Conservation (phyloP, 1,140 invertebrate species). For the Maniola jurtina region DNA sequence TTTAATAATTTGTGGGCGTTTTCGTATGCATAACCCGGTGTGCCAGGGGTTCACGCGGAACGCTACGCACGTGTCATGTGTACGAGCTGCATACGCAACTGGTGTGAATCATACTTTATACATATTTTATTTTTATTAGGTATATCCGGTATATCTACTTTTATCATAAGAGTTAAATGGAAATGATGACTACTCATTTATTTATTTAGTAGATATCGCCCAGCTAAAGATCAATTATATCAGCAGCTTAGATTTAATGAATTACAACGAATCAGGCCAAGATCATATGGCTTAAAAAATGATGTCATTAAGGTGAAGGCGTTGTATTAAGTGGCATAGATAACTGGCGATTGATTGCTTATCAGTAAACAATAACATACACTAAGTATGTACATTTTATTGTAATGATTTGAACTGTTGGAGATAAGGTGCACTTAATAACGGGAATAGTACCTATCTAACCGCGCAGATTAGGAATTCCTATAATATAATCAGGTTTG, state of each 20-base stretch:
- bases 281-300: conserved; percentile 8
- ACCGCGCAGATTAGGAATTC: neutral
- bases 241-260: neutral
- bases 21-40: no score
- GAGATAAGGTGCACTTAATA: neutral
- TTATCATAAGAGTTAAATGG: no score
- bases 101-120: no score
- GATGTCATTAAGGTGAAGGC: conserved; percentile 28
- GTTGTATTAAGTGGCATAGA: conserved; percentile 4
- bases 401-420: neutral
- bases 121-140: no score
- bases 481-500: neutral
- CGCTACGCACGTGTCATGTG: no score
- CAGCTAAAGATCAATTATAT: neutral
- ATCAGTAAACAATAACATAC: conserved; percentile 11
- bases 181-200: no score
- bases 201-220: no score
- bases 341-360: conserved; percentile 7
- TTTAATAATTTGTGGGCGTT: no score
- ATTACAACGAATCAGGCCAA: conserved; percentile 11
- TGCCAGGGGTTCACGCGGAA: no score
- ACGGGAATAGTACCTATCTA: neutral
- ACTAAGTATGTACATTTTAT: neutral
- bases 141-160: no score
- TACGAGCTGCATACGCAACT: no score